Base-by-base conservation (phyloP, 2,113 vertebrate species). In the Ibidorhyncha struthersii region DNA sequence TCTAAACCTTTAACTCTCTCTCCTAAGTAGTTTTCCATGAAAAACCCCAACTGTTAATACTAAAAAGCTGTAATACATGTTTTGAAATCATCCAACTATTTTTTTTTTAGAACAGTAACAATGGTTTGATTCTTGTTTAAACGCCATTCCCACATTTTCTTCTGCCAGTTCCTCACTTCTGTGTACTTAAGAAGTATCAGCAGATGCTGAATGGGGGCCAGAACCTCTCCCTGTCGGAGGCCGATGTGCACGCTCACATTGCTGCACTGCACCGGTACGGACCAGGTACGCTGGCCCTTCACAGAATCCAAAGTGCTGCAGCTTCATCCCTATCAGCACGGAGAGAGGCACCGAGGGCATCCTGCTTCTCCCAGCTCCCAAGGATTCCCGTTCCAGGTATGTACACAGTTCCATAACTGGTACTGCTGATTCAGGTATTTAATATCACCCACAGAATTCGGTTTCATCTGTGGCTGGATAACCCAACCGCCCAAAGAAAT, bases 211-310 rank as follows among this genome's bases (percentile, higher is more conserved):
- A 15, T 0, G 16, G 34, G 41, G 10, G 53, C 25, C 45, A 70
- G 77, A 32, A 34, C 23, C 22, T 73, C 43, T 61, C 49, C 53
- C 25, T 17, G 19, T 10, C 10, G 7, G 17, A 19, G 47, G 63
- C 40, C 6, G 5, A n/a, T 3, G 45, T 4, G 36, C 6, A 7
- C 0, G 1, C 41, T 25, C 40, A 9, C 0, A 4, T 6, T 14
- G 38, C 67, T 36, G 45, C 36, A 8, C 26, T 4, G 58, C n/a
- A 21, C 8, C 5, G 0, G 11, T 3, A 27, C 1, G 1, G 52
- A 58, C 25, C 36, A 32, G 78, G 52, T 27, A 15, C 7, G 7
- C 9, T 6, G 21, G 20, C 13, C 16, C 30, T 25, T 13, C 5
- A 41, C 22, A 38, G 79, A 23, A 45, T 6, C 61, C 18, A 1